Base-by-base conservation (phyloP, 2,113 vertebrate genomes). In the Podilymbus podiceps region DNA sequence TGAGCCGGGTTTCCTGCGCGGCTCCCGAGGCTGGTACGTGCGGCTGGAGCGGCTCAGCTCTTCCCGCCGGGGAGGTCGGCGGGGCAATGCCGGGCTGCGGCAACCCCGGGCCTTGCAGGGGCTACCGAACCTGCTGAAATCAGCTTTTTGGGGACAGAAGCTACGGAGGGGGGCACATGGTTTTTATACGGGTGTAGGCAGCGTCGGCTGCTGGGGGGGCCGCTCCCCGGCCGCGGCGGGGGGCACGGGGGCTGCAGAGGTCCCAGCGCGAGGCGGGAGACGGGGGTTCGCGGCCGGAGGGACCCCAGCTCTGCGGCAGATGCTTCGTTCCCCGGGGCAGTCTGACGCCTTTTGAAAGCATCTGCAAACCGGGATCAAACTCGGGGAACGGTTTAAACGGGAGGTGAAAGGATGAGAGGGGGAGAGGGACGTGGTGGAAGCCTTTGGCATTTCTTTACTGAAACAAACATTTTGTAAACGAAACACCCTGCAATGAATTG, bases 101-200 rank as follows among this genome's bases (percentile, higher is more conserved):
- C 21, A 27, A 15, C 22, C 68, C 53, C 62, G 11, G 44, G 25
- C 27, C 69, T 19, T 10, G 23, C 77, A 30, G 30, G 35, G 23
- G 6, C 49, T 22, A 15, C 31, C 13, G 46, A 79, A 52, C 12
- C 14, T 11, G 4, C 17, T 62, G 16, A 17, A 3, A 1, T 16
- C 6, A 5, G 14, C 16, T 14, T 56, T 55, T 8, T 35, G 59
- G 63, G 78, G 52, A 46, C 25, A 8, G 11, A 46, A 68, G 9
- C 53, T 46, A 2, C 5, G 77, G 52, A 14, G 12, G 49, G 38
- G 53, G 53, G 7, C 27, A 14, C 17, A 5, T 0, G 1, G 13
- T 3, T 22, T 22, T 69, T 13, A 1, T 7, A 4, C 1, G 4
- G 44, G 33, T 11, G 13, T 6, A 12, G 10, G 3, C 22, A 8